These are phyloP conservation scores for Microcebus lehilahytsara DNA, from an alignment of 2,113 vertebrate species.

Conservation along the genomic window DNA sequence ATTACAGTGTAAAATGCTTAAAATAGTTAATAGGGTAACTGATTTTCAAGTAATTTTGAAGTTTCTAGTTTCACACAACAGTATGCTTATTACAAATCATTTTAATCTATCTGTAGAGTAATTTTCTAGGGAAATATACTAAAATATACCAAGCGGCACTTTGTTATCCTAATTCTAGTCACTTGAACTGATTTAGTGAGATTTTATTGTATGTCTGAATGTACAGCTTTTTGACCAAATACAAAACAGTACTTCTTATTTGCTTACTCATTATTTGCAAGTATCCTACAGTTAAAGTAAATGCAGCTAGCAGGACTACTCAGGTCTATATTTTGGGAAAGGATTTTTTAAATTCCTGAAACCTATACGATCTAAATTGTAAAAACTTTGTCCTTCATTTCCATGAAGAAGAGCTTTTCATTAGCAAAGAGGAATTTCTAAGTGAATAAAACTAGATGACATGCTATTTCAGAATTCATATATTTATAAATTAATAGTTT, in stretches of 20 bases:
- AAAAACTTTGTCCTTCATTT: not conserved
- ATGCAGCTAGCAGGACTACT: not conserved
- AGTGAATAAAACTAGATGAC: not conserved
- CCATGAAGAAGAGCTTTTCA: not conserved
- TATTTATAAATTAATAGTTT: not conserved
- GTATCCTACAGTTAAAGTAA: not conserved
- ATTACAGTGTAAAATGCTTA: constrained; percentile 25
- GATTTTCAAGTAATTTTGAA: not conserved
- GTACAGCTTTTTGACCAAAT: not conserved
- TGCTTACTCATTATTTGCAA: not conserved
- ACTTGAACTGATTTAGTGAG: not conserved
- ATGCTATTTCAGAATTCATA: not conserved
- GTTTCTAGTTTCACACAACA: not conserved
- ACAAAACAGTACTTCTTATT: not conserved
- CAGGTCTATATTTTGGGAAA: not conserved
- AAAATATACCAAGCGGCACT: not conserved
- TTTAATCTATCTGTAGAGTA: not conserved
- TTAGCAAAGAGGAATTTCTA: not conserved
- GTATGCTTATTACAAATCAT: not conserved
- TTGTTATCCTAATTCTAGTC: not conserved
- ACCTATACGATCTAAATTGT: constrained; percentile 11
- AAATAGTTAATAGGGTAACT: not conserved
- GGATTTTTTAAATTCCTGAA: constrained; percentile 25
- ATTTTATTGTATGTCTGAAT: not conserved
- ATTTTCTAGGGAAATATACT: not conserved